Base-by-base conservation (phyloP, 1,140 invertebrate species). In the Uloborus diversus region DNA sequence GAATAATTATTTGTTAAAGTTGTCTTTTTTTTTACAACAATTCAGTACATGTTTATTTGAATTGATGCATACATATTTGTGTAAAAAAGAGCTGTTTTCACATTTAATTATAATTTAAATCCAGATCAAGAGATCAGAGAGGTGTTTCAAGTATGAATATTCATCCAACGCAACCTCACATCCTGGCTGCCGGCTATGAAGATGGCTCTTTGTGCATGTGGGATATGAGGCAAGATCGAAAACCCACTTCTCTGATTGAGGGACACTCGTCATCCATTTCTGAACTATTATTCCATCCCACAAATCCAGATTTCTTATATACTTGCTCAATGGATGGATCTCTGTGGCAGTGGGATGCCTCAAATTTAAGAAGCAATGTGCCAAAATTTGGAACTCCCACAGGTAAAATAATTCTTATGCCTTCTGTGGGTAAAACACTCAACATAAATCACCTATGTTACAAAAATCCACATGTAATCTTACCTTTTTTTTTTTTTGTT, bases 111-210 rank as follows among this genome's bases (percentile, higher is more conserved):
- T 59, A 59, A 59, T 59, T 53, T 9, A 61, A n/a, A n/a, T 20
- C 7, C 47, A 76, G 91, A 92, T 76, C 91, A 92, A 85, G 85
- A 51, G 85, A 86, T 79, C 85, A 90, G 84, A 89, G 89, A 33
- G 91, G 91, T 76, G 91, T 93, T 2, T 92, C 90, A 0, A 91
- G 92, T 85, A 87, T 96, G 28, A 88, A 91, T 0, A 91, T 92
- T 76, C 94, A 97, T 88, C 94, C 94, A 9, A 94, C 93, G 56
- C 94, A 96, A 85, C 90, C 91, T 9, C 94, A 96, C 83, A 90
- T 96, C 32, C 89, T 94, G 0, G 89, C 95, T 1, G 91, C 93
- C 28, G 94, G 94, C 51, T 93, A 93, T 83, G 93, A 95, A 83
- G 93, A 94, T 83, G 88, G 88, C 4, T 91, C 91, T 27, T 86